Evolutionary conservation across 2,888 invertebrate species (phyloP).

Genomic region (Latheticus oryzae): DNA sequence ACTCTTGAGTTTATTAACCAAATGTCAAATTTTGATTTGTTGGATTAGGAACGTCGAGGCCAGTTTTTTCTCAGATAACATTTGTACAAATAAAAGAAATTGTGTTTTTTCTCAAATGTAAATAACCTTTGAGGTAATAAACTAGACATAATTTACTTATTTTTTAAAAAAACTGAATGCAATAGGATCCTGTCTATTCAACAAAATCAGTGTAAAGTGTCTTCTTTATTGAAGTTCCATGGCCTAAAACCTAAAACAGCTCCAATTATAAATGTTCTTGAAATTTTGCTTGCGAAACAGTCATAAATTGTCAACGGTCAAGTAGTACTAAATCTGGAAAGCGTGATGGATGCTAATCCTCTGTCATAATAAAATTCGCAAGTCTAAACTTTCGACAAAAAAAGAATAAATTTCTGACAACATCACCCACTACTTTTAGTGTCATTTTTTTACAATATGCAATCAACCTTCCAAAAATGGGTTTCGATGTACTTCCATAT

Average conservation of each 20-base stretch:
- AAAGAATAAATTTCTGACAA: too few relatives aligned
- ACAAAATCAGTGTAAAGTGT: conserved; percentile 6
- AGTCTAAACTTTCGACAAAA: too few relatives aligned
- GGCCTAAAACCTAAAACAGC: conserved; percentile 6
- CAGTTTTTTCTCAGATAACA: conserved; percentile 3
- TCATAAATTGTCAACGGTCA: not conserved
- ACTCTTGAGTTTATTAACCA: conserved; percentile 3
- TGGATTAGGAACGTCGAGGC: conserved; percentile 3
- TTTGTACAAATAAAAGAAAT: too few relatives aligned
- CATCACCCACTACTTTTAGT: too few relatives aligned
- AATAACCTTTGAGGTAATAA: too few relatives aligned
- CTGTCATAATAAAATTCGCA: conserved; percentile 2
- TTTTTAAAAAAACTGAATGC: too few relatives aligned
- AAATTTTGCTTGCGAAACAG: conserved; percentile 1
- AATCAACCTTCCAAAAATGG: conserved; percentile 1
- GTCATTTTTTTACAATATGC: too few relatives aligned
- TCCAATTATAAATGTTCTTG: conserved; percentile 2
- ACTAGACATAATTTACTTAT: too few relatives aligned
- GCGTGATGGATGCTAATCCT: not conserved
- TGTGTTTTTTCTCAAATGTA: too few relatives aligned
- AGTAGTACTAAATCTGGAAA: not conserved
- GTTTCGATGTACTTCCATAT: conserved; percentile 4
- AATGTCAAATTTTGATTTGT: conserved; percentile 1
- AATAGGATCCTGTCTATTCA: too few relatives aligned
- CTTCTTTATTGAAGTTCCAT: not conserved